phyloP scores from a whole-genome alignment of 1,140 invertebrate genomes.

The Muscidifurax raptorellus region DNA sequence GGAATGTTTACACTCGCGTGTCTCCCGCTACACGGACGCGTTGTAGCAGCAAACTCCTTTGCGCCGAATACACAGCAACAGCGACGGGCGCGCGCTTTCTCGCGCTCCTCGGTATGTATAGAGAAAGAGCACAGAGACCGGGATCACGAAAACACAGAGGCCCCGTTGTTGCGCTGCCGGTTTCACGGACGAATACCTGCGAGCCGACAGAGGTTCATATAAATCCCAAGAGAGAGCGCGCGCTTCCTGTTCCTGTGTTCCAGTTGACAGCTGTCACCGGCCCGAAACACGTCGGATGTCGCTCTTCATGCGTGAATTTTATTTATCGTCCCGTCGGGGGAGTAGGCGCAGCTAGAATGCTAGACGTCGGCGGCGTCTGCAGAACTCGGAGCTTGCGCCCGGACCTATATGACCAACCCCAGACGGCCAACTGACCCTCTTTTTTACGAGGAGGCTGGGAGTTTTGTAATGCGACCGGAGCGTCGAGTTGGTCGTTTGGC shows the following conservation, averaged over 20 bases:
- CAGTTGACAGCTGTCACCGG: conserved; percentile 65
- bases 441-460: neutral
- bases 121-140: neutral
- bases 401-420: too few relatives aligned
- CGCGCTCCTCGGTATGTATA: neutral
- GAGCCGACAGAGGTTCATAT: conserved; percentile 58
- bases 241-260: conserved; percentile 61
- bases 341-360: neutral
- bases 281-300: conserved; percentile 63
- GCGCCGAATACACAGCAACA: neutral
- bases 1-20: neutral
- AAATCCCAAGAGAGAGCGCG: conserved; percentile 63
- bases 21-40: neutral
- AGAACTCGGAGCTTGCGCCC: too few relatives aligned
- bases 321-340: conserved; percentile 60
- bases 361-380: neutral
- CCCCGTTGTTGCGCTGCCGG: neutral
- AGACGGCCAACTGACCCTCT: neutral
- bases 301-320: conserved; percentile 64
- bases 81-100: neutral
- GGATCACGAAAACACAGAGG: conserved; percentile 11
- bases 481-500: neutral
- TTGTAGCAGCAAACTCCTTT: neutral
- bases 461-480: neutral
- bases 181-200: conserved; percentile 50